phyloP scores from a whole-genome alignment of 2,888 invertebrate genomes.

The Eretmocerus hayati region DNA sequence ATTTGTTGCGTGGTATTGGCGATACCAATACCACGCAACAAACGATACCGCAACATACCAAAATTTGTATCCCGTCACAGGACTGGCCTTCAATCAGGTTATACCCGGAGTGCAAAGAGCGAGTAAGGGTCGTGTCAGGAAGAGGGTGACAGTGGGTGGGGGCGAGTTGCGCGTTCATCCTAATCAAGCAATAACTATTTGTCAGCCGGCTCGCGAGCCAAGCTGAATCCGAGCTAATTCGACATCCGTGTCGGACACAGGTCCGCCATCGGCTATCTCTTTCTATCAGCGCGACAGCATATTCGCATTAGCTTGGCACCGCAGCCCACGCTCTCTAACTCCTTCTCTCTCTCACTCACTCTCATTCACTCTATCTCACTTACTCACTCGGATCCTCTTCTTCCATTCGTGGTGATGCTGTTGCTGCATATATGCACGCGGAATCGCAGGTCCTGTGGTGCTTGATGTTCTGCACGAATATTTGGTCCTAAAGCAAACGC shows the following conservation, averaged over 20 bases:
- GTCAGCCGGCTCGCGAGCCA: conserved; percentile 44
- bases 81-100: too few relatives aligned
- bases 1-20: too few relatives aligned
- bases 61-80: too few relatives aligned
- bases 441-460: too few relatives aligned
- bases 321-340: conserved; percentile 46
- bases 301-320: conserved; percentile 47
- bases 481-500: too few relatives aligned
- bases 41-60: too few relatives aligned
- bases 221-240: conserved; percentile 48
- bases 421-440: neutral
- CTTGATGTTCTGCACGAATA: too few relatives aligned
- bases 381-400: neutral
- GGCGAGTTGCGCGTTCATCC: conserved; percentile 30
- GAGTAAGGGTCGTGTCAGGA: too few relatives aligned
- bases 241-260: conserved; percentile 48
- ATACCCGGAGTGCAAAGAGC: too few relatives aligned
- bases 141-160: neutral
- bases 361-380: neutral
- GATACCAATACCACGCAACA: too few relatives aligned
- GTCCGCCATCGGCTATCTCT: conserved; percentile 48
- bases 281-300: conserved; percentile 48
- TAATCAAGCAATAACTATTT: conserved; percentile 49
- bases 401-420: too few relatives aligned
- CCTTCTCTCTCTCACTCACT: conserved; percentile 26